phyloP scores from a whole-genome alignment of 2,113 vertebrate species.

The Rallus limicola region DNA sequence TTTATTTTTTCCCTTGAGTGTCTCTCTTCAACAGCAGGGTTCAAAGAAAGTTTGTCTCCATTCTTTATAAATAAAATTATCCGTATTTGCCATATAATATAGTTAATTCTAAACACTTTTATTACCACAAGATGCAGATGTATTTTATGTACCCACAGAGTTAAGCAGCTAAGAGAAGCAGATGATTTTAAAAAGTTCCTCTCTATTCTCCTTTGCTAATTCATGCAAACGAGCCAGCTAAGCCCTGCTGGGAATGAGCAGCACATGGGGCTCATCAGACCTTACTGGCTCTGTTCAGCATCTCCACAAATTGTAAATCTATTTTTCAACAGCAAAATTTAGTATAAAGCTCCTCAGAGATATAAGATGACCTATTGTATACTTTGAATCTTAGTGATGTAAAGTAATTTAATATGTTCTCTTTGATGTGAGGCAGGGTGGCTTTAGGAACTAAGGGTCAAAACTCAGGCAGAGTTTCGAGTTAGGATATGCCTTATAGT shows the following conservation, averaged over 20 bases:
- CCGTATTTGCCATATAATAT: background rate
- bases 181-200: background rate
- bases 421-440: background rate
- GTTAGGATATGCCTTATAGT: background rate
- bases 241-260: background rate
- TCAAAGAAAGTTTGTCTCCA: background rate
- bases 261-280: background rate
- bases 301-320: background rate
- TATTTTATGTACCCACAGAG: background rate
- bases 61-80: background rate
- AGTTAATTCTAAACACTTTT: background rate
- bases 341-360: background rate
- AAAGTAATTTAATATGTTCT: background rate
- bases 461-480: background rate
- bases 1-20: background rate
- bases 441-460: background rate
- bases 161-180: background rate
- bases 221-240: background rate
- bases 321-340: background rate
- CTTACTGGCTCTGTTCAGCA: background rate
- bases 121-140: background rate
- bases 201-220: background rate
- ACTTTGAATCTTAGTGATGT: background rate
- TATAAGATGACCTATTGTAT: background rate
- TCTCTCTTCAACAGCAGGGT: background rate